Conservation (phyloP, 2,113 vertebrate species). For the Muscicapa adusta region DNA sequence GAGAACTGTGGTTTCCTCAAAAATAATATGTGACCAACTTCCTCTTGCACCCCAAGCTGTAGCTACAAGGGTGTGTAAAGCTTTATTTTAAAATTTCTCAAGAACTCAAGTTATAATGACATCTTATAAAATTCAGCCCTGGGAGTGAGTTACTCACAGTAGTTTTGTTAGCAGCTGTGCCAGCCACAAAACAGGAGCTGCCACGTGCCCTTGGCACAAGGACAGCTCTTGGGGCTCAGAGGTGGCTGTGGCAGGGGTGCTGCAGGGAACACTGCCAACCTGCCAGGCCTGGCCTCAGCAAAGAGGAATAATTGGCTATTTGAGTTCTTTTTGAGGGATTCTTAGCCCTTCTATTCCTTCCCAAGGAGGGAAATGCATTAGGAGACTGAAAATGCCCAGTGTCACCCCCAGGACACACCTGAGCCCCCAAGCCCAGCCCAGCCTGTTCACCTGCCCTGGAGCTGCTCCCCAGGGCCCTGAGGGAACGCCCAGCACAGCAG, state of each 20-base stretch:
- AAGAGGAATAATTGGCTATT: neutral
- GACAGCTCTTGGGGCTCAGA: neutral
- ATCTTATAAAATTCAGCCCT: neutral
- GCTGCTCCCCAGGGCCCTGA: neutral
- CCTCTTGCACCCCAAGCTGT: neutral
- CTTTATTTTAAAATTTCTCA: neutral
- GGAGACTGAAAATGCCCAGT: neutral
- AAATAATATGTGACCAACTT: neutral
- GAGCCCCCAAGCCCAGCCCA: neutral
- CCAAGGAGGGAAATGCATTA: neutral
- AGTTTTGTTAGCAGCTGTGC: neutral
- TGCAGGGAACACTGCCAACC: neutral
- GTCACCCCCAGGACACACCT: neutral
- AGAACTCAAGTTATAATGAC: neutral
- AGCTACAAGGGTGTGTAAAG: neutral
- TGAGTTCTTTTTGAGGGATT: neutral
- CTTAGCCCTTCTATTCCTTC: neutral
- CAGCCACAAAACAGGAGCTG: neutral
- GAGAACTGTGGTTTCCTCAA: slow-evolving; percentile 18
- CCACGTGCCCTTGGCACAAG: rapidly evolving
- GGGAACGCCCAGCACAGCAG: slow-evolving; percentile 30
- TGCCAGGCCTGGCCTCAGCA: neutral
- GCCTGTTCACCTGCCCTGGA: neutral
- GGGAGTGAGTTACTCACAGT: neutral
- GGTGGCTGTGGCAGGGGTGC: neutral